phyloP scores from a whole-genome alignment of 35 echinoderm and acorn worm genomes.

The Heliocidaris tuberculata region DNA sequence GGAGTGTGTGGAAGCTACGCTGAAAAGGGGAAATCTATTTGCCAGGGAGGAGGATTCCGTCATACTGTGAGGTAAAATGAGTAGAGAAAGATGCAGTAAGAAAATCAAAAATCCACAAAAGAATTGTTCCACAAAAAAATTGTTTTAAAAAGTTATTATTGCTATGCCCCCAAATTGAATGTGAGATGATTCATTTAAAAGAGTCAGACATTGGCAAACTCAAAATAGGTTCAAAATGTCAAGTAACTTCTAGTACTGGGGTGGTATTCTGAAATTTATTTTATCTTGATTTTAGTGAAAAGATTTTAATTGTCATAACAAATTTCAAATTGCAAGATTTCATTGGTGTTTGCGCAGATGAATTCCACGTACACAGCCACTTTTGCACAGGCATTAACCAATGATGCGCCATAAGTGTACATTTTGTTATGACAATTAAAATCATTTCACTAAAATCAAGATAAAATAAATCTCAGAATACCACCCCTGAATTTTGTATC shows the following conservation, averaged over 20 bases:
- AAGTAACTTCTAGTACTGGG: not conserved
- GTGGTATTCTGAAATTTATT: no score
- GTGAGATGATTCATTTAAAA: not conserved
- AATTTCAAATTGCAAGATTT: no score
- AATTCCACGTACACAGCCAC: no score
- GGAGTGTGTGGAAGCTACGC: not conserved
- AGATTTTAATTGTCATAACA: no score
- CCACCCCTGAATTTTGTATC: no score
- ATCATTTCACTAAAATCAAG: no score
- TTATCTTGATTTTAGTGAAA: no score
- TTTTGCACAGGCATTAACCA: no score
- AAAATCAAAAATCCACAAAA: not conserved
- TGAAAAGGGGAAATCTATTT: constrained; percentile 60
- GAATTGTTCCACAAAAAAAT: not conserved
- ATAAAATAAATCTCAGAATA: no score
- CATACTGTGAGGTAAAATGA: constrained; percentile 68
- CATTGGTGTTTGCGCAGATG: no score
- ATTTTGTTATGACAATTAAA: no score
- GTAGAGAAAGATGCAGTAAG: not conserved
- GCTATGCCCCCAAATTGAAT: not conserved
- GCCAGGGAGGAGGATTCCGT: constrained; percentile 94
- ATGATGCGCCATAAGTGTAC: no score
- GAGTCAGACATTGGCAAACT: not conserved
- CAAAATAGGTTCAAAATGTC: not conserved
- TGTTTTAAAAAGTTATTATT: not conserved